Base-by-base conservation (phyloP, 2,797 vertebrate species). In the Muraenolepis orangiensis region DNA sequence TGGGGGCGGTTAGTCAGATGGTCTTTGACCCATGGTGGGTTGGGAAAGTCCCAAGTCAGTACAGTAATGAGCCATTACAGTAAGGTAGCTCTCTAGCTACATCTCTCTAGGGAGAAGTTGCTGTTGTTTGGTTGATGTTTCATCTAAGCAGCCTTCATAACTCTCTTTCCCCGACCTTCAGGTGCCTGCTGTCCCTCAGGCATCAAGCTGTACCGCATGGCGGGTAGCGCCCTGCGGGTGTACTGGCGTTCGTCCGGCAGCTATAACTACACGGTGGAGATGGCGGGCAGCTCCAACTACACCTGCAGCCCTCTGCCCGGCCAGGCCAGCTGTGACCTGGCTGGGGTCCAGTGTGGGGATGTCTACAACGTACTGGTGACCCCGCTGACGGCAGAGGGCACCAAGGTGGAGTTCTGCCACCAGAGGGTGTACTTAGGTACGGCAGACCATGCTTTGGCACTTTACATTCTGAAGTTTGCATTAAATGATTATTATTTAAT, bases 101-200 rank as follows among this genome's bases (percentile, higher is more conserved):
- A n/a, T n/a, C n/a, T n/a, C n/a, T n/a, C n/a, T n/a, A n/a, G n/a
- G n/a, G n/a, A n/a, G n/a, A n/a, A n/a, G n/a, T n/a, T n/a, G n/a
- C n/a, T n/a, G n/a, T n/a, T n/a, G n/a, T n/a, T n/a, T n/a, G n/a
- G n/a, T n/a, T n/a, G n/a, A n/a, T n/a, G n/a, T n/a, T n/a, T n/a
- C n/a, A n/a, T n/a, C n/a, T n/a, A n/a, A n/a, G n/a, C n/a, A n/a
- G n/a, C n/a, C n/a, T n/a, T n/a, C n/a, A n/a, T n/a, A n/a, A n/a
- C n/a, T n/a, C n/a, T n/a, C n/a, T n/a, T n/a, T n/a, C n/a, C n/a
- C n/a, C n/a, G n/a, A n/a, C n/a, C n/a, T n/a, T n/a, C n/a, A 99
- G 97, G 93, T 85, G 91, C 94, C 72, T 99, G 97, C 77, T 99
- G 97, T 84, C 97, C 97, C 20, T 93, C 93, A 34, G 92, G 93